Evolutionary conservation across 2,113 vertebrate genomes (phyloP).

Genomic region (Cheirogaleus medius): DNA sequence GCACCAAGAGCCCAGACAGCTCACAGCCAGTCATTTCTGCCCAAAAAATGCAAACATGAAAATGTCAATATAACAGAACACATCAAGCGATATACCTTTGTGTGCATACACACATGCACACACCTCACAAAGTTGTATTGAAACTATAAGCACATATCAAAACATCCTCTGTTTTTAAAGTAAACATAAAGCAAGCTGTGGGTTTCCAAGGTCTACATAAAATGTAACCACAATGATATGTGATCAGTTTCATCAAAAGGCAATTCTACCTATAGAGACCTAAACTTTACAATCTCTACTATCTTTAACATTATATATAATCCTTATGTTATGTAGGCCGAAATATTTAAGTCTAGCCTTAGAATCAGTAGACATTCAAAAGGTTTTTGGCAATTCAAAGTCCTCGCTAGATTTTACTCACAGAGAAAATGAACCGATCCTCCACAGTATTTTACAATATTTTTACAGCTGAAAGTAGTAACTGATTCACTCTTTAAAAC

Average conservation of each 20-base stretch:
- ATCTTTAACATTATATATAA: background rate
- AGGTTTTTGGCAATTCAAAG: background rate
- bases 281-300: background rate
- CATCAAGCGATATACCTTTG: background rate
- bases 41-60: background rate
- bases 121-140: background rate
- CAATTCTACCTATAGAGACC: background rate
- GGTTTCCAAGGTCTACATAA: background rate
- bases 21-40: background rate
- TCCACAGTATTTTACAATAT: background rate
- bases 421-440: background rate
- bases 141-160: background rate
- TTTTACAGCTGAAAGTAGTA: conserved; percentile 1
- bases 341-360: background rate
- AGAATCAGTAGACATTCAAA: background rate
- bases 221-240: background rate
- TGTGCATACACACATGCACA: background rate
- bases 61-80: background rate
- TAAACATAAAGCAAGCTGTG: background rate
- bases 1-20: background rate
- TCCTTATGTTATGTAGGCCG: background rate
- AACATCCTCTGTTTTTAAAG: background rate
- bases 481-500: background rate
- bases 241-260: background rate
- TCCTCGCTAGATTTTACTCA: background rate